Base-by-base conservation (phyloP, 2,888 invertebrate species). In the Acanthacorydalis orientalis region DNA sequence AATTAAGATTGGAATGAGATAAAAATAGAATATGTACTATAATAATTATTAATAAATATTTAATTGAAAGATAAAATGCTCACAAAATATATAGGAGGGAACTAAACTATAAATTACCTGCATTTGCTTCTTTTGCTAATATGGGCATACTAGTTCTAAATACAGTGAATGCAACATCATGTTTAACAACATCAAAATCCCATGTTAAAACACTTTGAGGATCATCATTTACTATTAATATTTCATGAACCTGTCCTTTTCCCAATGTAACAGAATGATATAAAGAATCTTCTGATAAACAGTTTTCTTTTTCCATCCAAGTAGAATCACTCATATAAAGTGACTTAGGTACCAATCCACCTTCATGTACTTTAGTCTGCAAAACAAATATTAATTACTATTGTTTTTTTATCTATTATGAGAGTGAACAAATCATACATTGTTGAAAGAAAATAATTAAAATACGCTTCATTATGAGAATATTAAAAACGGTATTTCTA, bases 101-200 rank as follows among this genome's bases (percentile, higher is more conserved):
- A 23, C 48, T 48, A 32, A 45, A 23, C 6, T 23, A 23, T 23
- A 23, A 23, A 4, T 23, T 23, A 23, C 23, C 23, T 23, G 23
- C 23, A 32, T 16, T 11, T 32, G 16, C 40, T 43, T 49, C 49
- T 32, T 49, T 51, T 31, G 31, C 35, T 9, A 40, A 41, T 16
- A 51, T 45, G 4, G 51, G 60, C 60, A 53, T 65, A 64, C 57
- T 60, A 23, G 64, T 64, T 48, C 68, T 63, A 60, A 68, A 77
- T 43, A 92, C 80, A 7, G 83, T 80, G 69, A 93, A 95, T 51
- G 81, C 77, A 55, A 93, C 79, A 64, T 89, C 88, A 60, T 88
- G 87, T 23, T 89, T 80, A 64, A 92, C 72, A 46, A 93, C 87
- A 70, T 95, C 93, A 68, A 93, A 95, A 68, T 95, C 95, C 93